Evolutionary conservation across 1,140 invertebrate genomes (phyloP).

Genomic region (Copidosoma floridanum): DNA sequence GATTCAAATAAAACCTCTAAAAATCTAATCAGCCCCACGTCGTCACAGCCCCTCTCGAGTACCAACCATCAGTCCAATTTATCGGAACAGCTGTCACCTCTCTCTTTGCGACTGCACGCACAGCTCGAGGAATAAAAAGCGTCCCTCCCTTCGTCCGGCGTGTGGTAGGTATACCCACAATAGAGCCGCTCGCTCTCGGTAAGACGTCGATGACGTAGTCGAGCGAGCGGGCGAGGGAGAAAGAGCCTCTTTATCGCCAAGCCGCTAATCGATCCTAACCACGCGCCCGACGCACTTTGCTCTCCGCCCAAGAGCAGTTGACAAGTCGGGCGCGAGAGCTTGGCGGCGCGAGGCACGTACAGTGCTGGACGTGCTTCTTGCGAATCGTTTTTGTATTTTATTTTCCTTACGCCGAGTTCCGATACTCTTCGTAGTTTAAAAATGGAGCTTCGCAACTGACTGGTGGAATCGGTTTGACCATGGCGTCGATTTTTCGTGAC

Average conservation of each 20-base stretch:
- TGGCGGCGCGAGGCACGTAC: too few relatives aligned
- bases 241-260: too few relatives aligned
- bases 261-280: slow-evolving; percentile 16
- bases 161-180: not conserved
- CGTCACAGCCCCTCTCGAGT: too few relatives aligned
- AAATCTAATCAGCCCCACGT: too few relatives aligned
- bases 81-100: not conserved
- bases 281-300: not conserved
- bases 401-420: not conserved
- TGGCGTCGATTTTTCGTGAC: not conserved
- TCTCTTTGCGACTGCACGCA: not conserved
- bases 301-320: not conserved
- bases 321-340: not conserved
- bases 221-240: not conserved
- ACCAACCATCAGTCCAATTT: not conserved
- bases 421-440: not conserved
- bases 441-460: not conserved
- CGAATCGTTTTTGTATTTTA: not conserved
- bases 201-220: not conserved
- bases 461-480: not conserved
- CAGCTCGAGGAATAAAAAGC: not conserved
- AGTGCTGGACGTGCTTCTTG: too few relatives aligned
- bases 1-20: too few relatives aligned
- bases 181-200: not conserved
- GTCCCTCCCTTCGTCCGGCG: not conserved